phyloP scores from a whole-genome alignment of 2,888 invertebrate species.

The Lottia gigantea region DNA sequence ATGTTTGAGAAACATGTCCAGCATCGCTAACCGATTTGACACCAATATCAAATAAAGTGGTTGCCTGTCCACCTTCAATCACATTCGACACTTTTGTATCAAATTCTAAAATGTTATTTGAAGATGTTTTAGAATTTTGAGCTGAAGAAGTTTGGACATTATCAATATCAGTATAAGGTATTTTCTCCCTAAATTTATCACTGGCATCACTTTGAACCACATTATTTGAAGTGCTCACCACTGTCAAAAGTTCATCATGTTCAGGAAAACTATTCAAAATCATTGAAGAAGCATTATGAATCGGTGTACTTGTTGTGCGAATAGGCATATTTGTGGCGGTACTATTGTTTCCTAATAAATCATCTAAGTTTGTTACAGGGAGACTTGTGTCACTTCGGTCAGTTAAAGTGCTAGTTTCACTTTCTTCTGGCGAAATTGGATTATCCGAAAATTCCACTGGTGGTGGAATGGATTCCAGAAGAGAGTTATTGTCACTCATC shows the following conservation, averaged over 20 bases:
- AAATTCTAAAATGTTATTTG: background rate
- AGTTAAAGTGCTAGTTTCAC: constrained; percentile 1
- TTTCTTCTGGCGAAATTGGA: constrained; percentile 7
- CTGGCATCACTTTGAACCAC: background rate
- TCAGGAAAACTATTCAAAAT: background rate
- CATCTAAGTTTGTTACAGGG: constrained; percentile 52
- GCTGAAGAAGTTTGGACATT: no score
- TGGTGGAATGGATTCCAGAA: constrained; percentile 38
- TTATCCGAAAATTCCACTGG: constrained; percentile 51
- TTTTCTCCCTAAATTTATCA: background rate
- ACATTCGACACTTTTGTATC: background rate
- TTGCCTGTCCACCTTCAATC: background rate
- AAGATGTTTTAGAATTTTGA: background rate
- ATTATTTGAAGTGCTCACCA: background rate
- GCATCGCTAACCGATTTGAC: background rate
- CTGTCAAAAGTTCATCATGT: background rate
- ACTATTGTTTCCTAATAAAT: constrained; percentile 34
- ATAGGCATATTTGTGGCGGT: constrained; percentile 12
- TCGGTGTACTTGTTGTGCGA: background rate
- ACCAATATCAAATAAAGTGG: constrained; percentile 3
- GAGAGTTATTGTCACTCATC: background rate
- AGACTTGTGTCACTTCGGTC: constrained; percentile 7
- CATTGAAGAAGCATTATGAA: background rate
- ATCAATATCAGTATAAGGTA: background rate
- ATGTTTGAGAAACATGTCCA: background rate